Conservation (phyloP, 2,888 invertebrate genomes). For the Magallana nippona region DNA sequence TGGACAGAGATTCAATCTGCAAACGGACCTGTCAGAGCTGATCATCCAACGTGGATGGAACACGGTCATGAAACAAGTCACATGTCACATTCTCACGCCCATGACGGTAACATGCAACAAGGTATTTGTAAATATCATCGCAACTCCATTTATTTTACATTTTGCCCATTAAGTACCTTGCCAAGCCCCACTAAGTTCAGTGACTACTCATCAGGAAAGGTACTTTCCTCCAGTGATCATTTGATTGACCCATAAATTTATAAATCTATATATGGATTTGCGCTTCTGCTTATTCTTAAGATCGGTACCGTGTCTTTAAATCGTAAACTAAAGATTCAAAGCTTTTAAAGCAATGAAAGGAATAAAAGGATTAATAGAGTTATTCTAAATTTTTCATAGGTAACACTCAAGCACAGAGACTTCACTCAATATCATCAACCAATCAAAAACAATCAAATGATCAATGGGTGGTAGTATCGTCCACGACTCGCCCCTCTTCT, state of each 20-base stretch:
- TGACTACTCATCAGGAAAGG: neutral
- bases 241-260: neutral
- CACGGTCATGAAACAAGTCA: conserved; percentile 17
- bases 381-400: conserved; percentile 33
- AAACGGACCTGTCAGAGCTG: neutral
- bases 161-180: neutral
- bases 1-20: neutral
- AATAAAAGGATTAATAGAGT: neutral
- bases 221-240: conserved; percentile 21
- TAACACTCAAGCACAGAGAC: conserved; percentile 27
- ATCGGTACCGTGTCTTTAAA: too few species aligned
- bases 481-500: conserved; percentile 20
- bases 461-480: conserved; percentile 29
- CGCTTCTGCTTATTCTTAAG: neutral
- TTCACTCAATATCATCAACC: conserved; percentile 21
- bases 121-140: neutral
- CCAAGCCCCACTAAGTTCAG: neutral
- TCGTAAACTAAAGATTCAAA: too few species aligned
- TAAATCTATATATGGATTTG: neutral
- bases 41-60: conserved; percentile 6
- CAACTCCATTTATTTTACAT: neutral
- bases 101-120: neutral
- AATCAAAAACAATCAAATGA: conserved; percentile 33
- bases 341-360: too few species aligned
- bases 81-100: neutral